phyloP scores from a whole-genome alignment of 2,797 vertebrate species.

The Kryptolebias ocellatus region DNA sequence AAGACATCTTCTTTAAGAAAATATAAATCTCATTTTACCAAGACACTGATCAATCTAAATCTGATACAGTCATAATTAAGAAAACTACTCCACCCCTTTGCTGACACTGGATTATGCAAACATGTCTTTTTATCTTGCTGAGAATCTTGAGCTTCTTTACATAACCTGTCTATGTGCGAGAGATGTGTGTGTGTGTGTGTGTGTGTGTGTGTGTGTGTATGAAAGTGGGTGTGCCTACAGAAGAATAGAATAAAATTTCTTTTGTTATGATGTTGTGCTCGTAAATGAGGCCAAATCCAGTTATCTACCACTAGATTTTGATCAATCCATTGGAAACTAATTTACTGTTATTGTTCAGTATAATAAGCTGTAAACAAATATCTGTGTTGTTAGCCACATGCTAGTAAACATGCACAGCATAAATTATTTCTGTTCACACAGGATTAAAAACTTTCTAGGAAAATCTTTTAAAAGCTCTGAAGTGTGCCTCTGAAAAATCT shows the following conservation, averaged over 20 bases:
- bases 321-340: too few relatives aligned
- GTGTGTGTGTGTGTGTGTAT: slow-evolving; percentile 1
- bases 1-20: not conserved
- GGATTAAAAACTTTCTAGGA: not conserved
- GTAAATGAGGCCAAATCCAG: slow-evolving; percentile 20
- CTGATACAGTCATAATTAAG: slow-evolving; percentile 14
- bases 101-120: slow-evolving; percentile 58
- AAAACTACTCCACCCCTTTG: slow-evolving; percentile 28
- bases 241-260: slow-evolving; percentile 26
- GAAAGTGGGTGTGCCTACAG: slow-evolving; percentile 15
- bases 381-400: not conserved
- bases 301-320: not conserved
- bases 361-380: too few relatives aligned
- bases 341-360: too few relatives aligned
- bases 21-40: slow-evolving; percentile 6
- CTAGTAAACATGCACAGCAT: not conserved
- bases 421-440: not conserved
- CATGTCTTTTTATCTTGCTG: slow-evolving; percentile 57
- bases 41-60: too few relatives aligned
- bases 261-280: slow-evolving; percentile 11
- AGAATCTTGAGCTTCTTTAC: slow-evolving; percentile 55
- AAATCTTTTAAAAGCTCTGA: too few relatives aligned
- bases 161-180: slow-evolving; percentile 30
- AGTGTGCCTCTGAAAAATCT: not conserved
- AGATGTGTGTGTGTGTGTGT: slow-evolving; percentile 4